Conservation (phyloP, 2,113 vertebrate genomes). For the Solea solea region DNA sequence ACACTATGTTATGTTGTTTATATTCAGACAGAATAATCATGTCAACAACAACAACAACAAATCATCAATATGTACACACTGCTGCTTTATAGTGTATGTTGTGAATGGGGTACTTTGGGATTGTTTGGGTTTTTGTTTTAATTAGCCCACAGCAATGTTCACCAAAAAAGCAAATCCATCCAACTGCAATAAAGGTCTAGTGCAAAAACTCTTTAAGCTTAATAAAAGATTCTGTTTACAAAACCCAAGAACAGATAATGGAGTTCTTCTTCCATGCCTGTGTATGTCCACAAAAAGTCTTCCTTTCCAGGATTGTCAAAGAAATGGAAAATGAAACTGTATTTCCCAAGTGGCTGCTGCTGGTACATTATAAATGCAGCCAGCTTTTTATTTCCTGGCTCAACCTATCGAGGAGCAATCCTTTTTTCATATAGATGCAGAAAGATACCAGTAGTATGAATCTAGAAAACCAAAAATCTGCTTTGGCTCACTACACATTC, state of each 20-base stretch:
- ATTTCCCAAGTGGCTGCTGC: conserved; percentile 31
- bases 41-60: no score
- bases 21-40: no score
- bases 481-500: conserved; percentile 31
- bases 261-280: conserved; percentile 32
- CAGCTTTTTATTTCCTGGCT: conserved; percentile 28
- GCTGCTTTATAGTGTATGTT: conserved; percentile 5
- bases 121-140: conserved; percentile 36
- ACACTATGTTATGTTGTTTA: no score
- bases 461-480: conserved; percentile 13
- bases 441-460: conserved; percentile 24
- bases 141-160: conserved; percentile 21
- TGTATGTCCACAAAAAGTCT: conserved; percentile 23
- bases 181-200: conserved; percentile 43
- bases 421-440: conserved; percentile 49
- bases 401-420: conserved; percentile 31
- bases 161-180: conserved; percentile 39
- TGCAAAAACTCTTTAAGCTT: conserved; percentile 28
- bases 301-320: conserved; percentile 35
- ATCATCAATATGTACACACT: no score
- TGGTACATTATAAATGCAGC: conserved; percentile 31
- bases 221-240: conserved; percentile 57
- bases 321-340: conserved; percentile 29
- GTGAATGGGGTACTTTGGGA: conserved; percentile 26
- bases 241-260: conserved; percentile 36